phyloP scores from a whole-genome alignment of 2,888 invertebrate genomes.

The Dasysyrphus tricinctus region DNA sequence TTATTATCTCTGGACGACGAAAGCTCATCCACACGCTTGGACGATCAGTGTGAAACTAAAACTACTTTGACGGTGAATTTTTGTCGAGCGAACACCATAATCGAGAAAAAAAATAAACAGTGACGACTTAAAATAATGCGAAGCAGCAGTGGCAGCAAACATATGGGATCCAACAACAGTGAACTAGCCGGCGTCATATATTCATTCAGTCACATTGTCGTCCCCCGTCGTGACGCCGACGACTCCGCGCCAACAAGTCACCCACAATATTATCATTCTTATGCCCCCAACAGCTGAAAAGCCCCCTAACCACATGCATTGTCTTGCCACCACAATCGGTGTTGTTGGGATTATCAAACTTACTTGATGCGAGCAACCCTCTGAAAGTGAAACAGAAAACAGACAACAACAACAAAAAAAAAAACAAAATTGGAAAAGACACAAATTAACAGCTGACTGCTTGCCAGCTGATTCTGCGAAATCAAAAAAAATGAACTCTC shows the following conservation, averaged over 20 bases:
- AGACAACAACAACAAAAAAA: not conserved
- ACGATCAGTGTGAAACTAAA: slow-evolving; percentile 58
- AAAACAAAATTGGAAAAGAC: slow-evolving; percentile 8
- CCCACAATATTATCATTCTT: slow-evolving; percentile 38
- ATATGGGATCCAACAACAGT: slow-evolving; percentile 38
- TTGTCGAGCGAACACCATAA: slow-evolving; percentile 45
- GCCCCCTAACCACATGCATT: not conserved
- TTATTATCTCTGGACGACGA: slow-evolving; percentile 55
- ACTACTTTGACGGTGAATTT: slow-evolving; percentile 53
- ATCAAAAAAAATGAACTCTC: slow-evolving; percentile 13
- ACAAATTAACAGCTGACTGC: slow-evolving; percentile 32
- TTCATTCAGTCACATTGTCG: slow-evolving; percentile 20
- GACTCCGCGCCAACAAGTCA: slow-evolving; percentile 20
- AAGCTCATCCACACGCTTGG: slow-evolving; percentile 57
- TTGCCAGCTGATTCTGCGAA: slow-evolving; percentile 36
- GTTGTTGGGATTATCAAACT: slow-evolving; percentile 20
- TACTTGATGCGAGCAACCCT: slow-evolving; percentile 27
- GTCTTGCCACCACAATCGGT: slow-evolving; percentile 6
- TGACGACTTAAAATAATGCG: slow-evolving; percentile 47
- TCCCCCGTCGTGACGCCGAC: not conserved
- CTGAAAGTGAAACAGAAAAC: slow-evolving; percentile 19
- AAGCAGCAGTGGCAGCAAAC: slow-evolving; percentile 32
- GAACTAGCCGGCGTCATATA: slow-evolving; percentile 36
- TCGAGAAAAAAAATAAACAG: slow-evolving; percentile 30
- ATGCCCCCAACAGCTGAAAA: not conserved